Base-by-base conservation (phyloP, 2,888 invertebrate species). In the Pterostichus madidus region DNA sequence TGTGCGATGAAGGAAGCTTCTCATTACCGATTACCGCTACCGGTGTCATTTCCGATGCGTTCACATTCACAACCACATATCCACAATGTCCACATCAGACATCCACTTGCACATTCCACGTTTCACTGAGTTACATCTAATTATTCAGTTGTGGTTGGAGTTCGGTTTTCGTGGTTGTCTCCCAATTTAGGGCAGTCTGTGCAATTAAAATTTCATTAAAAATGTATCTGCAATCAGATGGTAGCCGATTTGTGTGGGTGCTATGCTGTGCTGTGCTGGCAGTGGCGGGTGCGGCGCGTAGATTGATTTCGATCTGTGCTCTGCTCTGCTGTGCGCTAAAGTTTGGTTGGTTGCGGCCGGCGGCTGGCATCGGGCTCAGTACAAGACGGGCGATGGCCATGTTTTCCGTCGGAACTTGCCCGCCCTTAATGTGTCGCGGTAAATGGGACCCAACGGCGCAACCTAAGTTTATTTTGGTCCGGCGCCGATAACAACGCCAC, bases 361-460 rank as follows among this genome's bases (percentile, higher is more conserved):
- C 39, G 13, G 53, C 53, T 53, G 53, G 53, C 13, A 39, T 15
- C 44, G 71, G 46, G 10, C 78, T 59, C 39, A 31, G 68, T 73
- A 80, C 73, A 80, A 80, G 80, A 80, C 64, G 61, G 68, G 79
- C 79, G 77, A 80, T 71, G 59, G 80, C 73, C 73, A 73, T 80
- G 80, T 80, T 80, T 80, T 80, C 73, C 44, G 80, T 80, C 71
- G 71, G 56, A 80, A 80, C 73, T 80, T 73, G 86, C 87, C 87
- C 89, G 89, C 89, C 88, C 86, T 89, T 88, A 87, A 87, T 88
- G 87, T 89, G 89, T 89, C 87, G 86, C 86, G 87, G 87, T 88
- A 87, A 88, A 88, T 88, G 89, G 88, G 87, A 85, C 85, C 87
- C 71, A 71, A 46, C 71, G 80, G 56, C 56, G 73, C 80, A 80